These are phyloP conservation scores for Phymorhynchus buccinoides DNA, from an alignment of 1,140 invertebrate species.

Conservation along the genomic window DNA sequence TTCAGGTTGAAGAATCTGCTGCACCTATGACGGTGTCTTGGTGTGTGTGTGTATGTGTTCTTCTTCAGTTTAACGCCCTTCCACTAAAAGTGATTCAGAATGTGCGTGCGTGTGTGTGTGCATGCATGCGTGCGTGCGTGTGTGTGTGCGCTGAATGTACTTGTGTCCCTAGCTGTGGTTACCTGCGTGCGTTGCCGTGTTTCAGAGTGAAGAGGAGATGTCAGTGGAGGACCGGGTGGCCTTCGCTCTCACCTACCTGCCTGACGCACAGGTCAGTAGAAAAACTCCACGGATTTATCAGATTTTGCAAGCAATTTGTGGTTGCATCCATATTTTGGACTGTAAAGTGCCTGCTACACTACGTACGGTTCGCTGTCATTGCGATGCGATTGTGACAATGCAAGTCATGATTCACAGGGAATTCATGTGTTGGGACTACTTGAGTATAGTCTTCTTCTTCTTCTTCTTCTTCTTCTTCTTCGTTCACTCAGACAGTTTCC, in stretches of 20 bases:
- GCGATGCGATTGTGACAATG: no score
- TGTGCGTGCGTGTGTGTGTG: slow-evolving; percentile 9
- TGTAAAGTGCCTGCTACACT: no score
- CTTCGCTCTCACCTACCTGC: slow-evolving; percentile 92
- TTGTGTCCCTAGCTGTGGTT: not conserved
- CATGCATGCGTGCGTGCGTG: slow-evolving; percentile 4
- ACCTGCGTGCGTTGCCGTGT: not conserved
- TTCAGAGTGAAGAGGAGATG: slow-evolving; percentile 61
- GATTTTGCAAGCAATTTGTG: no score
- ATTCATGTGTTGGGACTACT: no score
- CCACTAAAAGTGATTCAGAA: not conserved
- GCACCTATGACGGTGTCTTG: not conserved
- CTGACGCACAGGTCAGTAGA: slow-evolving; percentile 79
- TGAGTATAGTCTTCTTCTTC: no score
- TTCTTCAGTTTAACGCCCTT: not conserved
- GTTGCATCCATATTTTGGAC: no score
- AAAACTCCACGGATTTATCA: not conserved
- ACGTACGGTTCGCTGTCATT: no score
- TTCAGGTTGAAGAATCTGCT: no score
- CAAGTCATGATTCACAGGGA: no score
- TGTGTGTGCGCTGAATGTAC: not conserved
- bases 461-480: no score
- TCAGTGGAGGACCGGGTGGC: slow-evolving; percentile 89
- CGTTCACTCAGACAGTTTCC: no score
- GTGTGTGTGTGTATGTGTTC: not conserved